Conservation (phyloP, 1,140 invertebrate species). For the Drosophila asahinai region DNA sequence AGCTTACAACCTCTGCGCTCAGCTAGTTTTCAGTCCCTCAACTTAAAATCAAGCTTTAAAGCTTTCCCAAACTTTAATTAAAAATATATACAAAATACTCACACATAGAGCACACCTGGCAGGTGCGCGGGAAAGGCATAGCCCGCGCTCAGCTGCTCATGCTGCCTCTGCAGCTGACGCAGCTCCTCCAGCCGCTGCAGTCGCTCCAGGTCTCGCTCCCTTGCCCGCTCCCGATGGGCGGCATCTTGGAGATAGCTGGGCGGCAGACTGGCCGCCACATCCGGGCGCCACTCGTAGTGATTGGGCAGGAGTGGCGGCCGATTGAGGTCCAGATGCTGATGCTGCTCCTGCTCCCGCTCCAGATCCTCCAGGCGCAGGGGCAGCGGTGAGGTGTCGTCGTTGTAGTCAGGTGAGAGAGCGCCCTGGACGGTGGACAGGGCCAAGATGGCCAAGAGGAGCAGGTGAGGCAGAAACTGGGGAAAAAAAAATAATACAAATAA, state of each 20-base stretch:
- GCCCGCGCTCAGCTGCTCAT: slow-evolving; percentile 67
- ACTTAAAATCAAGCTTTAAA: not conserved
- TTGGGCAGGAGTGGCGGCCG: slow-evolving; percentile 62
- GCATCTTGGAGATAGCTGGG: slow-evolving; percentile 65
- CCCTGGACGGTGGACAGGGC: slow-evolving; percentile 18
- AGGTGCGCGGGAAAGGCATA: slow-evolving; percentile 60
- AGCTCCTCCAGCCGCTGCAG: slow-evolving; percentile 43
- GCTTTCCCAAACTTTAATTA: not conserved
- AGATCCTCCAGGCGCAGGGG: slow-evolving; percentile 66
- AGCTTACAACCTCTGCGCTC: not conserved
- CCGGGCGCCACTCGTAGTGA: slow-evolving; percentile 66
- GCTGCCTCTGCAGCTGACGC: slow-evolving; percentile 56
- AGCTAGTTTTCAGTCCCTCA: not conserved
- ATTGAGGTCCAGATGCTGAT: slow-evolving; percentile 52
- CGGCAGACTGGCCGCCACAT: slow-evolving; percentile 63
- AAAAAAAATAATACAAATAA: not conserved
- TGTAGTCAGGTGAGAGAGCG: slow-evolving; percentile 36
- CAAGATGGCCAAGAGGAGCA: slow-evolving; percentile 30
- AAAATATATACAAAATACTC: slow-evolving; percentile 12
- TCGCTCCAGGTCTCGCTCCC: slow-evolving; percentile 33
- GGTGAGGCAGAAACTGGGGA: slow-evolving; percentile 10
- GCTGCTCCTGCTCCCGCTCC: slow-evolving; percentile 57
- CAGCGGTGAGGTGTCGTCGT: slow-evolving; percentile 52
- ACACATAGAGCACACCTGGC: slow-evolving; percentile 53
- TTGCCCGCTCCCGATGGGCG: slow-evolving; percentile 46